Evolutionary conservation across 1,140 invertebrate species (phyloP), one percentile per base, ranked within the genome.

Genomic region (Plutomurus gul): DNA sequence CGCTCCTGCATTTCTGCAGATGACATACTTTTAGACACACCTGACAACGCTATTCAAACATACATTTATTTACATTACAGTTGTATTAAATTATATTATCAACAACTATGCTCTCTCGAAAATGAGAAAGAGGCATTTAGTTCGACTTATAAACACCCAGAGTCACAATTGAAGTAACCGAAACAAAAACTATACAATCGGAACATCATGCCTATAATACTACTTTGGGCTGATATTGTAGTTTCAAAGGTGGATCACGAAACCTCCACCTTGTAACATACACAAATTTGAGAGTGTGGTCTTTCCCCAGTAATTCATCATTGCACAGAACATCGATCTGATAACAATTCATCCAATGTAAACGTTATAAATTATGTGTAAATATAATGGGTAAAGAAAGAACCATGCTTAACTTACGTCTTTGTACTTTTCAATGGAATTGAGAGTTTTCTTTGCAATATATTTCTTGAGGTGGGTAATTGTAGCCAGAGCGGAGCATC

Each of bases 291-390:
- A 99, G 89, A 39, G 97, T 99, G 86, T 99, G 98, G 87, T 99
- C 97, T 87, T 99, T 99, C 46, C 97, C 98, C 86, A 99, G 88
- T 79, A 99, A 89, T 90, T 99, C 97, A 86, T 99, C 94, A 89
- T 99, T 99, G 88, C 97, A 99, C 85, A 99, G 89, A 85, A 99
- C 97, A 88, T 99, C 98, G 87, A 99, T 95, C 93, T 96, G 88
- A 71, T 88, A 76, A 65, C 88, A 85, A 22, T 36, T 36, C 11
- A 1, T 7, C 78, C 83, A 51, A n/a, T 77, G 18, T 22, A 36
- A 30, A 36, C 43, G 43, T 27, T 76, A 43, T 65, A 79, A 43
- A 25, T 27, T 0, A 25, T 4, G 10, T 7, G 27, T 4, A 56
- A n/a, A 33, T 33, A 7, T 7, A 39, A 40, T 65, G 6, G 16